phyloP scores from a whole-genome alignment of 1,140 invertebrate species.

The Condylostylus longicornis region DNA sequence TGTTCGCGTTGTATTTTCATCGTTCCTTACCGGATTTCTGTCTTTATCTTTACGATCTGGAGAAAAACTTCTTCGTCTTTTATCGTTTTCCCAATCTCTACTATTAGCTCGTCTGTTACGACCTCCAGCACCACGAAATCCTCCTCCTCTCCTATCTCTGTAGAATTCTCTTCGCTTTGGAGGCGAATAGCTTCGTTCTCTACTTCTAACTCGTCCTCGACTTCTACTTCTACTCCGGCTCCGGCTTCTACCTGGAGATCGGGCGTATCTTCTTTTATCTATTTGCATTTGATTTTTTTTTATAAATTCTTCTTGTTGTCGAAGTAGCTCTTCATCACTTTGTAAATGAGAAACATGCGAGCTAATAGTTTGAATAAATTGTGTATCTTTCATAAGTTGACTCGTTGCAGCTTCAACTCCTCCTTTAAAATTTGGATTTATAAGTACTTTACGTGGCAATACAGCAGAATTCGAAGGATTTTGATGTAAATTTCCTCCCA shows the following conservation, averaged over 20 bases:
- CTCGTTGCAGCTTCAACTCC: constrained; percentile 30
- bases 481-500: too few relatives aligned
- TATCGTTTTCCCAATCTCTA: constrained; percentile 12
- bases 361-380: constrained; percentile 26
- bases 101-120: constrained; percentile 11
- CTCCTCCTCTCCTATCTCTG: constrained; percentile 6
- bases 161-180: constrained; percentile 21
- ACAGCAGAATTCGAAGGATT: too few relatives aligned
- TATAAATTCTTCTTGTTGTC: constrained; percentile 31
- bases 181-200: constrained; percentile 28
- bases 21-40: constrained; percentile 14
- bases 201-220: constrained; percentile 21
- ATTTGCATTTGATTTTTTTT: constrained; percentile 30
- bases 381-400: constrained; percentile 31
- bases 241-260: constrained; percentile 10
- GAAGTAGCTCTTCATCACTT: constrained; percentile 24
- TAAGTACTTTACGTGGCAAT: constrained; percentile 30
- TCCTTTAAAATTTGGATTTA: constrained; percentile 32
- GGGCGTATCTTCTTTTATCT: constrained; percentile 27
- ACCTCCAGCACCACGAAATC: constrained; percentile 9
- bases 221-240: constrained; percentile 10
- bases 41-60: constrained; percentile 9
- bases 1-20: background rate
- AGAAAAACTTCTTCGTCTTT: constrained; percentile 25
- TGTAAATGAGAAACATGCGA: constrained; percentile 11